phyloP scores from a whole-genome alignment of 1,140 invertebrate species.

The Diachasmimorpha longicaudata region DNA sequence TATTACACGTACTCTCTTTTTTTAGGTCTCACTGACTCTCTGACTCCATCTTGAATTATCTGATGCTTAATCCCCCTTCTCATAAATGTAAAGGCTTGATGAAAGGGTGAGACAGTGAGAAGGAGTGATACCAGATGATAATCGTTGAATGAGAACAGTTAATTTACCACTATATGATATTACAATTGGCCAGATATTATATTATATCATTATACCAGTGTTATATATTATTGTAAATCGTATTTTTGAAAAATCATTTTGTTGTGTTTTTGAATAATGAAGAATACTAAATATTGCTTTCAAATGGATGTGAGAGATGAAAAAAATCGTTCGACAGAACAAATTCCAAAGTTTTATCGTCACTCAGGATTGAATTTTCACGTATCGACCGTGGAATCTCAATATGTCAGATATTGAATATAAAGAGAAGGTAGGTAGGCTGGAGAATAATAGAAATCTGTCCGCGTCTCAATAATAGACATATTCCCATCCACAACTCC shows the following conservation, averaged over 20 bases:
- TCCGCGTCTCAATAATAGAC: conserved; percentile 29
- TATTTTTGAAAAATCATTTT: no score
- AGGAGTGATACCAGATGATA: background rate
- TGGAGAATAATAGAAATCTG: conserved; percentile 33
- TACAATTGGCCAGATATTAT: background rate
- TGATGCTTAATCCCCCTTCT: conserved; percentile 35
- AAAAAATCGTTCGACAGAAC: background rate
- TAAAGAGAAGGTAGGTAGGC: conserved; percentile 17
- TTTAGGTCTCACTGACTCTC: conserved; percentile 45
- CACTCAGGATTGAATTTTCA: background rate
- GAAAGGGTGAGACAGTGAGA: conserved; percentile 7
- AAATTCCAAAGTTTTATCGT: background rate
- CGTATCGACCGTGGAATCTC: background rate
- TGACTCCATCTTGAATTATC: conserved; percentile 61
- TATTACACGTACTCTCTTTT: background rate
- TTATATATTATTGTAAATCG: no score
- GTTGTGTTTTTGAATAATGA: no score
- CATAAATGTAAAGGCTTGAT: background rate
- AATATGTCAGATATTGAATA: conserved; percentile 11
- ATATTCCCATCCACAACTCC: conserved; percentile 18
- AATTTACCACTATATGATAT: background rate
- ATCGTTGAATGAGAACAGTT: background rate
- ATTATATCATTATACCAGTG: no score
- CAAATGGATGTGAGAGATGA: no score
- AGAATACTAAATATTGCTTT: no score